These are phyloP conservation scores for Patella vulgata DNA, from an alignment of 1,140 invertebrate genomes.

Conservation along the genomic window DNA sequence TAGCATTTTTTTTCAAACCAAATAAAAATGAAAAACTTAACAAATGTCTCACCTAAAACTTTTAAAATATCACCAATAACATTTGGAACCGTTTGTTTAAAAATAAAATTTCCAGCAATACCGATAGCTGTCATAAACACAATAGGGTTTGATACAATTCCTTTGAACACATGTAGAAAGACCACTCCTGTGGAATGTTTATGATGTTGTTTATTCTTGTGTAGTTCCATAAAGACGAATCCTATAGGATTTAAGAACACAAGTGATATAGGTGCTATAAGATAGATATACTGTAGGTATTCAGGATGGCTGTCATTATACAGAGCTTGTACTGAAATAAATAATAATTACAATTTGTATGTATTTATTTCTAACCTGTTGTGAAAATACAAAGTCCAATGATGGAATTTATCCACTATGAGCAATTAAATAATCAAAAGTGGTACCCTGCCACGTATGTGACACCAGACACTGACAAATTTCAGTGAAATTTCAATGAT, in stretches of 20 bases:
- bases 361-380: too few species aligned
- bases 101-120: conserved; percentile 85
- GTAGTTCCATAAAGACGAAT: conserved; percentile 89
- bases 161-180: conserved; percentile 68
- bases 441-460: too few species aligned
- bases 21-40: too few species aligned
- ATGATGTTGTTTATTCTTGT: conserved; percentile 71
- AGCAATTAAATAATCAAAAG: too few species aligned
- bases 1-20: too few species aligned
- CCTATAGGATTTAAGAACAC: conserved; percentile 93
- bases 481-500: too few species aligned
- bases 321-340: conserved; percentile 68
- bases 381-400: too few species aligned
- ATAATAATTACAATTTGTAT: too few species aligned
- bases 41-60: conserved; percentile 67
- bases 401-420: too few species aligned
- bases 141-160: conserved; percentile 87
- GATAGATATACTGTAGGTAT: conserved; percentile 89
- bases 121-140: conserved; percentile 93
- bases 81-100: conserved; percentile 80
- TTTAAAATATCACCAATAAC: conserved; percentile 80
- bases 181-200: conserved; percentile 22
- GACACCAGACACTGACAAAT: too few species aligned
- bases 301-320: conserved; percentile 81
- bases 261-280: conserved; percentile 93